Base-by-base conservation (phyloP, 2,113 vertebrate genomes). In the Ia io region DNA sequence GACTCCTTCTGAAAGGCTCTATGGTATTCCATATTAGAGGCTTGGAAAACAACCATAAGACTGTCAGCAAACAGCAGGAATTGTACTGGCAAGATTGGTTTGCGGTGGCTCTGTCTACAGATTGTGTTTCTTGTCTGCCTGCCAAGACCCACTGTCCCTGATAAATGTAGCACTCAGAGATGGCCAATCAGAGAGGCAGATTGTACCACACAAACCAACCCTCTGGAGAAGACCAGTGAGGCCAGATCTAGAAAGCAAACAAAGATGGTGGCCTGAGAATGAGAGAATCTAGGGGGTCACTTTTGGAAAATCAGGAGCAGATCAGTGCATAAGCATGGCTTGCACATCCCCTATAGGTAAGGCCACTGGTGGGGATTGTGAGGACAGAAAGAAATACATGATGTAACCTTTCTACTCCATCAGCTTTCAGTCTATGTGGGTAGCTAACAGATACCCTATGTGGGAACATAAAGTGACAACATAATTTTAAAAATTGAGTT, bases 61-160 rank as follows among this genome's bases (percentile, higher is more conserved):
- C 63, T 94, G 91, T 96, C 91, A 94, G 90, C 8, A 44, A 71
- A 86, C 79, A 74, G 59, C 37, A 95, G 53, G 63, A 95, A 97
- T 44, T 95, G 51, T 89, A 87, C 83, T 90, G 65, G 82, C 63
- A 61, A 37, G 88, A 69, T 90, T 70, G 90, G 69, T 84, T 96
- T 96, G 93, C 18, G 84, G 95, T 93, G 80, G 74, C 63, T 95
- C 76, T 79, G 92, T 95, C 96, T 97, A 93, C 90, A 90, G 83
- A 93, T 76, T 97, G 84, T 97, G 80, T 94, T 96, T 96, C 82
- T 95, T 95, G 80, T 93, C 92, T 91, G 67, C 20, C 84, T 74
- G 95, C 96, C 95, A 97, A 96, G 67, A 77, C 95, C 80, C 87
- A 82, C 92, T 95, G 94, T 97, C 93, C 80, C 88, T 93, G 88